phyloP scores from a whole-genome alignment of 2,888 invertebrate species.

The Microplitis manilae region DNA sequence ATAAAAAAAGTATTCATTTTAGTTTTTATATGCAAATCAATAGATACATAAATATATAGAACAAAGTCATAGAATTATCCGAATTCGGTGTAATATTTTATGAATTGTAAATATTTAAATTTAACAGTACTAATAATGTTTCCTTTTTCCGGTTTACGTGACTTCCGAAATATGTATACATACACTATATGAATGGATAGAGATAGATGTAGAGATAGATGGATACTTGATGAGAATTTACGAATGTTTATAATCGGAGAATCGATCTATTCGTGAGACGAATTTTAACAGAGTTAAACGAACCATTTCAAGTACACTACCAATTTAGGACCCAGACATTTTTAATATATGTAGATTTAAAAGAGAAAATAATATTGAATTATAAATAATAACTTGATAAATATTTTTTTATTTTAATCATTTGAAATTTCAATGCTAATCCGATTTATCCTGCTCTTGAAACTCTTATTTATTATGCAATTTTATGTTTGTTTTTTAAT shows the following conservation, averaged over 20 bases:
- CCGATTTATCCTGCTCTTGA: neutral
- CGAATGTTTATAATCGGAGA: neutral
- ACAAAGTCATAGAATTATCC: too few relatives aligned
- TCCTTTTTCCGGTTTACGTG: conserved; percentile 1
- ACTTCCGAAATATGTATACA: neutral
- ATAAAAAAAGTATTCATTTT: neutral
- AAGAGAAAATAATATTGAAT: neutral
- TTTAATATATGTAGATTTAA: neutral
- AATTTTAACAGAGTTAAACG: neutral
- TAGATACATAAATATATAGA: too few relatives aligned
- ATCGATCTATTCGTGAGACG: neutral
- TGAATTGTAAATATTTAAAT: neutral
- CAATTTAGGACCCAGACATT: neutral
- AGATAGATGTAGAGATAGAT: neutral
- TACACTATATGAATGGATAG: neutral
- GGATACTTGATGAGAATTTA: neutral
- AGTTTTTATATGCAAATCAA: too few relatives aligned
- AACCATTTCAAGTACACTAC: neutral
- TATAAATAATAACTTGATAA: neutral
- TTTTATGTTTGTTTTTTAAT: neutral
- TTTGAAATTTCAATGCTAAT: neutral
- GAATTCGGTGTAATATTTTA: too few relatives aligned
- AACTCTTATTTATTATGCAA: neutral
- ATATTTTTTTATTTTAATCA: neutral
- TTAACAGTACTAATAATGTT: neutral